phyloP scores from a whole-genome alignment of 2,113 vertebrate species.

The Heliornis fulica region DNA sequence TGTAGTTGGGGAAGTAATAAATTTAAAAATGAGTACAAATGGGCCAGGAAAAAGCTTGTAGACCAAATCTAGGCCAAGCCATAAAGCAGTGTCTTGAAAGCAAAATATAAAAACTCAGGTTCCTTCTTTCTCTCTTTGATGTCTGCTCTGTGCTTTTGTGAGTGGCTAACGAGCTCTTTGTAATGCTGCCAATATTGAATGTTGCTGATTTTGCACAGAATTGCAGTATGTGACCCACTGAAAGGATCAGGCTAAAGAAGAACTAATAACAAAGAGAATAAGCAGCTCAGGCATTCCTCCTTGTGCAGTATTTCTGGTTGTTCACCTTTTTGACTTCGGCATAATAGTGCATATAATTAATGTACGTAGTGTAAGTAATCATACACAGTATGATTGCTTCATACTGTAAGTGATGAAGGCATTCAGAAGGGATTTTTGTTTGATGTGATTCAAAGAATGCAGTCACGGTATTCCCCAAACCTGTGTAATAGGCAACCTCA shows the following conservation, averaged over 20 bases:
- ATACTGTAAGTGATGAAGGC: neutral
- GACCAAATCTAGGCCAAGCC: conserved; percentile 49
- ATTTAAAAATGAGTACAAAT: neutral
- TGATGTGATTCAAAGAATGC: neutral
- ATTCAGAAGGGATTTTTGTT: neutral
- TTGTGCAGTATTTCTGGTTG: neutral
- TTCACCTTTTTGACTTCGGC: neutral
- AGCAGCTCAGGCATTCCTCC: conserved; percentile 10
- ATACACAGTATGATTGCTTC: too few species aligned
- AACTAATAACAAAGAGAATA: conserved; percentile 7
- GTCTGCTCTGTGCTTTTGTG: conserved; percentile 44
- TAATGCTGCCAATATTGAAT: conserved; percentile 20
- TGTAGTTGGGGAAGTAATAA: neutral
- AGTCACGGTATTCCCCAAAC: neutral
- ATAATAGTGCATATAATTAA: neutral
- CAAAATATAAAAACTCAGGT: conserved; percentile 18
- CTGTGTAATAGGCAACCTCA: neutral
- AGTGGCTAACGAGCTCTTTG: conserved; percentile 36
- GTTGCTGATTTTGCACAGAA: conserved; percentile 51
- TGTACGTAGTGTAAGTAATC: neutral
- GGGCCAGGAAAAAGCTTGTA: neutral
- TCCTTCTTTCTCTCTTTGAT: conserved; percentile 43
- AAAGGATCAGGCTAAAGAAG: conserved; percentile 7
- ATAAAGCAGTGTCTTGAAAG: neutral
- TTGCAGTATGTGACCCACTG: neutral